Evolutionary conservation across 2,888 invertebrate species (phyloP).

Genomic region (Apodemia mormo): DNA sequence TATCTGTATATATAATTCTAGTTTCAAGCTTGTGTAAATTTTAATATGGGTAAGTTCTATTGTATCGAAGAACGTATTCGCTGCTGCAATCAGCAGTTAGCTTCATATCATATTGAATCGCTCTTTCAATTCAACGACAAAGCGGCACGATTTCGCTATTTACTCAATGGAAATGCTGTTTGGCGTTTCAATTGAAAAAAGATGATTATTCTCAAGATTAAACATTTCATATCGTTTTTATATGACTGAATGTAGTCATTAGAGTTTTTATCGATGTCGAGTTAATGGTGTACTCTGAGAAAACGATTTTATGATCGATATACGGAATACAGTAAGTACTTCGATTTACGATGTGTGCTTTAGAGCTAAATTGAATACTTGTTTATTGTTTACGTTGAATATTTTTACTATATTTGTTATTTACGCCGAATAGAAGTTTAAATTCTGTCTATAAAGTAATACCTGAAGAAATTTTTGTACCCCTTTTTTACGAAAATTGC

Average conservation of each 20-base stretch:
- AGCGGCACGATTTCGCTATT: slow-evolving; percentile 57
- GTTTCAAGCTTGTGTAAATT: background rate
- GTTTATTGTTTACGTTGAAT: background rate
- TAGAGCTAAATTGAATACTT: background rate
- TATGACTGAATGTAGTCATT: slow-evolving; percentile 20
- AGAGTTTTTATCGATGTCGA: slow-evolving; percentile 3
- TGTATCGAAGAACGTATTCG: slow-evolving; percentile 58
- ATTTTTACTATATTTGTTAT: background rate
- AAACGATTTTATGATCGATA: slow-evolving; percentile 2
- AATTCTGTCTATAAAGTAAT: too few species aligned
- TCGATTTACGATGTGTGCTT: background rate
- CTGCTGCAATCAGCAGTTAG: slow-evolving; percentile 51
- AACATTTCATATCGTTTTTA: slow-evolving; percentile 27
- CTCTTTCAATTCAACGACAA: slow-evolving; percentile 65
- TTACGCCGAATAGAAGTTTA: background rate
- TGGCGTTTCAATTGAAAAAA: slow-evolving; percentile 53
- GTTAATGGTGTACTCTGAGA: slow-evolving; percentile 22
- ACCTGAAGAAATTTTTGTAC: too few species aligned
- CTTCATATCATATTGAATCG: slow-evolving; percentile 60
- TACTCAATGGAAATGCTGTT: slow-evolving; percentile 63
- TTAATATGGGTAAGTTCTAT: slow-evolving; percentile 44
- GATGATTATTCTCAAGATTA: slow-evolving; percentile 40
- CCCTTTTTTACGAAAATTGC: too few species aligned
- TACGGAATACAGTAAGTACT: background rate
- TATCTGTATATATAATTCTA: background rate